phyloP scores from a whole-genome alignment of 2,797 vertebrate species.

The Pipistrellus kuhlii region DNA sequence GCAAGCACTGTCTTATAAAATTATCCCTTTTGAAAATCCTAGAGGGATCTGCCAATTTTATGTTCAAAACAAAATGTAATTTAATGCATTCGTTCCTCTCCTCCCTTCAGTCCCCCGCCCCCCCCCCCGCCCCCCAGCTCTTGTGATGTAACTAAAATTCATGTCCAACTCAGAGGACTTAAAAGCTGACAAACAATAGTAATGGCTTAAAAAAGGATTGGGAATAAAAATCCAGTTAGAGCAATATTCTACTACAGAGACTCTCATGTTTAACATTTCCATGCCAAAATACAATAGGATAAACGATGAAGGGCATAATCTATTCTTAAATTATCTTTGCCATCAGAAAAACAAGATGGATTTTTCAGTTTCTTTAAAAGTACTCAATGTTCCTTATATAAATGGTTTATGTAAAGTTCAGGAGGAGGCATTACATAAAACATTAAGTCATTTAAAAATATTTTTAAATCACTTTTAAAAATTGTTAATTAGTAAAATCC shows the following conservation, averaged over 20 bases:
- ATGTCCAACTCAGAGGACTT: neutral
- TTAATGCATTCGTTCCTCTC: neutral
- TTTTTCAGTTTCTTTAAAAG: conserved; percentile 38
- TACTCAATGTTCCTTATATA: neutral
- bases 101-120: no score
- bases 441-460: neutral
- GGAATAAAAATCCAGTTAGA: neutral
- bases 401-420: neutral
- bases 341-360: conserved; percentile 49
- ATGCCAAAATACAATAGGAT: neutral
- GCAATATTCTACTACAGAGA: neutral
- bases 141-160: conserved; percentile 7
- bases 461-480: neutral
- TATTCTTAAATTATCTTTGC: conserved; percentile 20
- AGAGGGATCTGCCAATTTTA: neutral
- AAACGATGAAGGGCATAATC: neutral
- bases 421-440: neutral
- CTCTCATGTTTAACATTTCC: neutral
- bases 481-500: neutral
- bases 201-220: neutral
- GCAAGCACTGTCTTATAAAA: conserved; percentile 18
- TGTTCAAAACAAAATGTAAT: neutral
- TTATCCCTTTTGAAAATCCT: neutral
- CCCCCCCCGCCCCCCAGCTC: neutral
- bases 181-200: neutral